These are phyloP conservation scores for Platygyra sinensis DNA, from an alignment of 64 coral and sea anemone genomes.

Conservation along the genomic window DNA sequence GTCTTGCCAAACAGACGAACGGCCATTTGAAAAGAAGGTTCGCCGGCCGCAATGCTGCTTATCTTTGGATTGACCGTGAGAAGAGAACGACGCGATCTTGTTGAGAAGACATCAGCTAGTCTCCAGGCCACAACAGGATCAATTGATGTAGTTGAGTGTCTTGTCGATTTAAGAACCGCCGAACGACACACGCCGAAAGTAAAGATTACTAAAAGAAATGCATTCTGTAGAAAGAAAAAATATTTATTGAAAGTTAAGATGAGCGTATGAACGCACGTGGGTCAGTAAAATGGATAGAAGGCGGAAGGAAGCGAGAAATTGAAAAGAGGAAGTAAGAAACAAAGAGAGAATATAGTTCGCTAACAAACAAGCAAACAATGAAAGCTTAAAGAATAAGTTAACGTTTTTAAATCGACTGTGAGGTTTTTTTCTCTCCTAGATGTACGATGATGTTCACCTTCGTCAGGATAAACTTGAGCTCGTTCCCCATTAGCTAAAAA, in stretches of 20 bases:
- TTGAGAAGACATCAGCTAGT: neutral
- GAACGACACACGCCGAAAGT: conserved; percentile 5
- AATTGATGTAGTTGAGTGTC: neutral
- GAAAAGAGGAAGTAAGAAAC: no score
- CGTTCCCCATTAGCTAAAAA: no score
- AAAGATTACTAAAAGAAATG: neutral
- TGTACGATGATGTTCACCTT: no score
- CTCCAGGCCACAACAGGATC: neutral
- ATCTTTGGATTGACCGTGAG: neutral
- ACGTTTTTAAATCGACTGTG: no score
- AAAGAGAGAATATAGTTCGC: no score
- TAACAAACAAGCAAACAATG: no score
- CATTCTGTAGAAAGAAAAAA: neutral
- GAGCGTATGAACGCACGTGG: neutral
- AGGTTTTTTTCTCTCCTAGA: no score
- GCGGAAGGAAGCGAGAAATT: no score
- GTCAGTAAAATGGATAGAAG: neutral
- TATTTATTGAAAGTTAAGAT: neutral
- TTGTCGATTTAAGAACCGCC: neutral
- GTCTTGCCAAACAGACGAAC: conserved; percentile 43
- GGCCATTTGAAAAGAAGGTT: neutral
- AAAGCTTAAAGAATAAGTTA: no score
- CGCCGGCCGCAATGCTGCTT: neutral
- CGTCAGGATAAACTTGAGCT: no score
- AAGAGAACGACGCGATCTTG: neutral